Conservation (phyloP, 1,140 invertebrate genomes). For the Bicyclus anynana region DNA sequence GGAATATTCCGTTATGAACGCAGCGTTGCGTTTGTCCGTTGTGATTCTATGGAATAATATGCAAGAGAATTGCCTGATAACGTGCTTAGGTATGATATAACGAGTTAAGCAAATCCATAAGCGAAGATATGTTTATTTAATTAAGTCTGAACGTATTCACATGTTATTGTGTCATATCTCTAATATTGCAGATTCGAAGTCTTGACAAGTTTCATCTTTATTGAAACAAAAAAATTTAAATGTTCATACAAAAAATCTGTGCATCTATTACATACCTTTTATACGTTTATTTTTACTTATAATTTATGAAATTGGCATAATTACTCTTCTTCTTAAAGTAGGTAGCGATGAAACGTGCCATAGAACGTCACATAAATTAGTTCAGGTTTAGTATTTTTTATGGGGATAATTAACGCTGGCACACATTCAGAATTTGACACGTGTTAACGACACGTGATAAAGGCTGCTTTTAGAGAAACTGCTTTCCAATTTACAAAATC, state of each 20-base stretch:
- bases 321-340: neutral
- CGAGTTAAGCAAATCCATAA: neutral
- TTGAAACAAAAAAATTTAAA: too few species aligned
- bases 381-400: slow-evolving; percentile 11
- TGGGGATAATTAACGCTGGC: slow-evolving; percentile 7
- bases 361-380: neutral
- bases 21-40: neutral
- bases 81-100: neutral
- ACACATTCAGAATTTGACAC: slow-evolving; percentile 14
- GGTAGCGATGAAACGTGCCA: neutral
- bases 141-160: neutral
- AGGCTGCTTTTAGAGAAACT: too few species aligned
- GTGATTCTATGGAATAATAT: neutral
- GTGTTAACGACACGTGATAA: slow-evolving; percentile 11
- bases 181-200: too few species aligned
- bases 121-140: neutral
- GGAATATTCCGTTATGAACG: slow-evolving; percentile 39
- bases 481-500: slow-evolving; percentile 10
- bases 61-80: slow-evolving; percentile 1
- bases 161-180: too few species aligned
- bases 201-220: too few species aligned
- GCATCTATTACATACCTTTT: too few species aligned
- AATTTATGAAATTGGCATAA: neutral
- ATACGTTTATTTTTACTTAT: neutral
- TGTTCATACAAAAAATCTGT: too few species aligned